Evolutionary conservation across 2,888 invertebrate genomes (phyloP).

Genomic region (Sinelater perroti): DNA sequence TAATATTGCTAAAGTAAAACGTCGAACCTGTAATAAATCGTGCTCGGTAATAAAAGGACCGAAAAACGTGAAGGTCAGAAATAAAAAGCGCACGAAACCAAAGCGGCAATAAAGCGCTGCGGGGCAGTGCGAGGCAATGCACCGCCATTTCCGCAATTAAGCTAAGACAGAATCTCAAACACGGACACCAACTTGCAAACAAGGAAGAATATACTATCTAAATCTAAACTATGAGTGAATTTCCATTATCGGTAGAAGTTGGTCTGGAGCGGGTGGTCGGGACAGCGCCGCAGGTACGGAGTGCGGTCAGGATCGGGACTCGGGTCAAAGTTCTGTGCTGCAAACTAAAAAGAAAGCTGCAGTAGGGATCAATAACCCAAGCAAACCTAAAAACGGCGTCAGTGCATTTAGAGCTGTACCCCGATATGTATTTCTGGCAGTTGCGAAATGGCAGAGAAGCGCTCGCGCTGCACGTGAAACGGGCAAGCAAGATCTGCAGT

Average conservation of each 20-base stretch:
- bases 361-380: constrained; percentile 29
- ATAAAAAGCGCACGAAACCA: too few relatives aligned
- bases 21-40: too few relatives aligned
- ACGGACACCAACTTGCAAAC: constrained; percentile 17
- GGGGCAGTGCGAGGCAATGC: not conserved
- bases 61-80: too few relatives aligned
- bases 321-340: constrained; percentile 31
- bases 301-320: constrained; percentile 34
- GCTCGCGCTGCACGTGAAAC: too few relatives aligned
- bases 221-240: constrained; percentile 33
- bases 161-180: constrained; percentile 12
- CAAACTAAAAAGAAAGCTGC: constrained; percentile 25
- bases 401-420: constrained; percentile 4
- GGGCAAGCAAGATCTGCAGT: too few relatives aligned
- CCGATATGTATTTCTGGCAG: too few relatives aligned
- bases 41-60: too few relatives aligned
- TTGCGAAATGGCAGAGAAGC: too few relatives aligned
- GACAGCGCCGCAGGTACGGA: constrained; percentile 32
- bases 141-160: constrained; percentile 18
- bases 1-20: too few relatives aligned
- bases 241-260: constrained; percentile 31
- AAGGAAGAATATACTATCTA: constrained; percentile 27
- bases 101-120: not conserved
- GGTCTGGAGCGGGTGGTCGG: constrained; percentile 26
- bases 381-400: constrained; percentile 20